These are phyloP conservation scores for Peribatodes rhomboidaria DNA, from an alignment of 2,888 invertebrate genomes.

Conservation along the genomic window DNA sequence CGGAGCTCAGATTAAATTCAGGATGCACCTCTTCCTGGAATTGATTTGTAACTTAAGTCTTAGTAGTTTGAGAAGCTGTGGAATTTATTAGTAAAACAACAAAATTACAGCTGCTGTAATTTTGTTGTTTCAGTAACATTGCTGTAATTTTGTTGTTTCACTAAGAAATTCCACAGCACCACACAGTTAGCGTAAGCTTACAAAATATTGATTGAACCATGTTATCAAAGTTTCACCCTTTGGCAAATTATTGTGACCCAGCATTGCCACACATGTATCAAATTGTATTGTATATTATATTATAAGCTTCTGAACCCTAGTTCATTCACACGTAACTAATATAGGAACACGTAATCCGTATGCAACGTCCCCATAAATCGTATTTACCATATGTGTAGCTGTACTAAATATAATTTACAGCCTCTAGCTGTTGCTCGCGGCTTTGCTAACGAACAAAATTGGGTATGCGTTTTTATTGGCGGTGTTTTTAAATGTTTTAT, in stretches of 20 bases:
- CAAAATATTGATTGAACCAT: neutral
- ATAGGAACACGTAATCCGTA: slow-evolving; percentile 36
- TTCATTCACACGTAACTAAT: slow-evolving; percentile 31
- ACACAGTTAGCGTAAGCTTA: neutral
- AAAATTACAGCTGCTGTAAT: neutral
- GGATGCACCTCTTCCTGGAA: slow-evolving; percentile 13
- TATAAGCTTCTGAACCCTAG: slow-evolving; percentile 15
- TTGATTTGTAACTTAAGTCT: slow-evolving; percentile 9
- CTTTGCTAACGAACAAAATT: neutral
- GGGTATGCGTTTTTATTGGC: neutral
- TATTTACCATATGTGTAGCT: slow-evolving; percentile 39
- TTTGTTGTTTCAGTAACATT: neutral
- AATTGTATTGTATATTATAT: slow-evolving; percentile 9
- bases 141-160: no score
- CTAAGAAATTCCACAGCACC: no score
- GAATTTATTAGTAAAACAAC: no score
- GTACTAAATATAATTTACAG: slow-evolving; percentile 55
- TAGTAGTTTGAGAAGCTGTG: slow-evolving; percentile 7
- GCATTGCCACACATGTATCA: slow-evolving; percentile 11
- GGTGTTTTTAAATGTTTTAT: neutral
- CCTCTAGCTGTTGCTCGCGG: slow-evolving; percentile 21
- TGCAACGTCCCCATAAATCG: slow-evolving; percentile 40
- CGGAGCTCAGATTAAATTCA: slow-evolving; percentile 28
- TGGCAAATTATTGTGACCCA: slow-evolving; percentile 8
- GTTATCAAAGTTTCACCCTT: slow-evolving; percentile 6